Evolutionary conservation across 2,113 vertebrate genomes (phyloP).

Genomic region (Verasper variegatus): DNA sequence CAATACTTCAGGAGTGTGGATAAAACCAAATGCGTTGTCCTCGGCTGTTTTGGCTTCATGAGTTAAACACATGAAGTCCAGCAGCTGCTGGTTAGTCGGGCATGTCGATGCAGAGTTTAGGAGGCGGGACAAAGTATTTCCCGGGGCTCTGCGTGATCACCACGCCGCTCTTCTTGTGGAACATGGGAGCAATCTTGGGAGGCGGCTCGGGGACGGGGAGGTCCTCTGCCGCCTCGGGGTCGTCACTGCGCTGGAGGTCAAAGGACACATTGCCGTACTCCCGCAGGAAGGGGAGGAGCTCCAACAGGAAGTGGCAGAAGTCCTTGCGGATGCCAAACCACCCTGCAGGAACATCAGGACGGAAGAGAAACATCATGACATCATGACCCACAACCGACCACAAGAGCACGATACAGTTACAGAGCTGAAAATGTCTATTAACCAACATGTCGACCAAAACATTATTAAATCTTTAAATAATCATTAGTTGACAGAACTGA

Average conservation of each 20-base stretch:
- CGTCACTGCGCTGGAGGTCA: conserved; percentile 93
- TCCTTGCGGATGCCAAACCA: conserved; percentile 99
- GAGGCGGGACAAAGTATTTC: conserved; percentile 94
- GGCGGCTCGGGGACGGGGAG: conserved; percentile 89
- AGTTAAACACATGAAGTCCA: background rate
- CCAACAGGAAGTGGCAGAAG: conserved; percentile 98
- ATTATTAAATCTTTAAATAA: no score
- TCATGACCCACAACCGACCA: background rate
- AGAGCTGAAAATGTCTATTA: no score
- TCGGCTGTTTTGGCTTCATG: conserved; percentile 17
- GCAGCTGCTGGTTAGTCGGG: conserved; percentile 84
- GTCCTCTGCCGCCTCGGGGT: conserved; percentile 91
- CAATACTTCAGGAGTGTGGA: conserved; percentile 11
- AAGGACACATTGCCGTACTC: conserved; percentile 99
- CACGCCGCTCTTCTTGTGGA: conserved; percentile 96
- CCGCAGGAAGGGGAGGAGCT: conserved; percentile 95
- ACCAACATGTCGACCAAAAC: no score
- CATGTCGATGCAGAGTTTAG: conserved; percentile 97
- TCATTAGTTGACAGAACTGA: no score
- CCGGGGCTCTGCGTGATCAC: conserved; percentile 98
- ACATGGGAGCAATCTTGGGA: conserved; percentile 95
- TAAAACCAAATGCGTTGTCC: conserved; percentile 11
- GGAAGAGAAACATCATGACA: background rate
- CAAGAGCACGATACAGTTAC: no score
- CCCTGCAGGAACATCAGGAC: conserved; percentile 79